Evolutionary conservation across 2,113 vertebrate species (phyloP).

Genomic region (Galemys pyrenaicus): DNA sequence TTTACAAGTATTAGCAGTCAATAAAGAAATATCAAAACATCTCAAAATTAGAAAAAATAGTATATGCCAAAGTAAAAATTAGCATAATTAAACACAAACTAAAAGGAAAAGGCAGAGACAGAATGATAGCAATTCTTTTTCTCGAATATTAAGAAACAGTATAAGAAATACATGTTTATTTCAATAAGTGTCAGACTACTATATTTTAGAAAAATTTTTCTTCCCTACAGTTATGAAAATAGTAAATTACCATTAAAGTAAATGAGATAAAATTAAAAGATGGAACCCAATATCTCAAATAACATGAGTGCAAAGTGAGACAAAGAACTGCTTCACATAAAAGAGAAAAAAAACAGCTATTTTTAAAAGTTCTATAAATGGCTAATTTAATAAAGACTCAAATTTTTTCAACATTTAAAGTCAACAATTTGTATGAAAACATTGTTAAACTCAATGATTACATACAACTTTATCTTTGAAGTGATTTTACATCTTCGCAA

Average conservation of each 20-base stretch:
- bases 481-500: constrained; percentile 6
- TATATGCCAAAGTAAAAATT: not conserved
- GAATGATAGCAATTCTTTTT: not conserved
- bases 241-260: constrained; percentile 26
- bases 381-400: not conserved
- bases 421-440: constrained; percentile 32
- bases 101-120: not conserved
- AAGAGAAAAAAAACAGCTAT: not conserved
- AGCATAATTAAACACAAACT: constrained; percentile 6
- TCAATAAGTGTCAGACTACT: not conserved
- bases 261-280: constrained; percentile 36
- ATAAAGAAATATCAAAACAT: constrained; percentile 23
- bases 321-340: not conserved
- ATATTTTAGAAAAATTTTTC: not conserved
- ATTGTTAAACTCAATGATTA: not conserved
- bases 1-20: not conserved
- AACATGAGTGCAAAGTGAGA: not conserved
- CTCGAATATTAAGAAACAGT: not conserved
- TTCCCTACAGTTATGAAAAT: not conserved
- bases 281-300: not conserved
- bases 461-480: not conserved
- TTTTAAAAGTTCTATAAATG: not conserved
- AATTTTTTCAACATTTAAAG: not conserved
- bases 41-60: not conserved
- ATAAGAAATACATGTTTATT: constrained; percentile 29